Evolutionary conservation across 2,888 invertebrate genomes (phyloP).

Genomic region (Ornithoptera priamus): DNA sequence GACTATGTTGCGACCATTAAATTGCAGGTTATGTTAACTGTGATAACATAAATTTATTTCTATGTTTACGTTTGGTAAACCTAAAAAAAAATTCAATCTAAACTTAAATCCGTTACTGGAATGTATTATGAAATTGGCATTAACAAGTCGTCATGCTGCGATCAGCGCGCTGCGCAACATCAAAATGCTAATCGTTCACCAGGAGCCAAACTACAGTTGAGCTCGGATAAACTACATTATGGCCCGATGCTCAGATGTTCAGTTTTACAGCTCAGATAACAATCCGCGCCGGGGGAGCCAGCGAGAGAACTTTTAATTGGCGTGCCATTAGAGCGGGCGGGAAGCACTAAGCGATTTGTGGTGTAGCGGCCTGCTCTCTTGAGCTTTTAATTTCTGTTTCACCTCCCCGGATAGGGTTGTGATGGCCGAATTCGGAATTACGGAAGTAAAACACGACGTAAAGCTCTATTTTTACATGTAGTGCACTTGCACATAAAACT

Average conservation of each 20-base stretch:
- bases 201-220: conserved; percentile 47
- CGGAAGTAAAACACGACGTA: conserved; percentile 21
- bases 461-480: not conserved
- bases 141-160: not conserved
- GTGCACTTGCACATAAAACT: not conserved
- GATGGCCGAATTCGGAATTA: conserved; percentile 50
- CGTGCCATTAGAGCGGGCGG: conserved; percentile 77
- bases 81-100: too few species aligned
- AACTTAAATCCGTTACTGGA: not conserved
- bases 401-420: conserved; percentile 56
- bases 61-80: too few species aligned
- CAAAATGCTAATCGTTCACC: conserved; percentile 67
- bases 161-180: conserved; percentile 52
- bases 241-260: conserved; percentile 65
- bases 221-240: conserved; percentile 71
- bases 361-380: conserved; percentile 73
- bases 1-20: too few species aligned
- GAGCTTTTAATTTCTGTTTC: conserved; percentile 70
- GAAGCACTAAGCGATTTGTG: conserved; percentile 79
- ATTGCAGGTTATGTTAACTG: too few species aligned
- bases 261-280: conserved; percentile 75
- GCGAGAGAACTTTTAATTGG: conserved; percentile 79
- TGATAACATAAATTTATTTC: too few species aligned
- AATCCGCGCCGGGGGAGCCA: conserved; percentile 67
- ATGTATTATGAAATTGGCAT: conserved; percentile 2